Percentiles rank a stretch among this genome's conserved stretches.
These are phyloP conservation scores for Arctia plantaginis DNA, from an alignment of 2,888 invertebrate genomes.

Conservation along the genomic window DNA sequence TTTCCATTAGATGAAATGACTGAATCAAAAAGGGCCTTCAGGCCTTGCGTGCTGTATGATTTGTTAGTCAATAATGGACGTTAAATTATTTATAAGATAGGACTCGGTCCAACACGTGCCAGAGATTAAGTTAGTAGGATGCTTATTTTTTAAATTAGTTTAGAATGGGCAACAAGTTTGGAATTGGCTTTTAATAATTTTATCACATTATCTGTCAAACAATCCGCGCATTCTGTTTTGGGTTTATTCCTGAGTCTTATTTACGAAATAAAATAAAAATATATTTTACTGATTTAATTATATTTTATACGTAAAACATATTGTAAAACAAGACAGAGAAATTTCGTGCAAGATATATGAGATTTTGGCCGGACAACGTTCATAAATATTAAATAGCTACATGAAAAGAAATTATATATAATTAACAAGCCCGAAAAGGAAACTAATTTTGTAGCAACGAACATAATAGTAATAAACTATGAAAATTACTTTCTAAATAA, in stretches of 20 bases:
- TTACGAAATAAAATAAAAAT: too few species aligned
- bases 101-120: not conserved
- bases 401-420: conserved; percentile 45
- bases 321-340: not conserved
- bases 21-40: not conserved
- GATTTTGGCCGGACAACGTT: conserved; percentile 12
- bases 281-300: too few species aligned
- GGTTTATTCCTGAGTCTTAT: not conserved
- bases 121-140: not conserved
- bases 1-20: conserved; percentile 3
- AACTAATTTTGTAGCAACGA: not conserved
- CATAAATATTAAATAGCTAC: conserved; percentile 40
- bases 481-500: not conserved
- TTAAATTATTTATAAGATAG: not conserved
- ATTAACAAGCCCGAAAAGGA: conserved; percentile 12
- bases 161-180: not conserved
- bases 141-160: not conserved
- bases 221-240: not conserved
- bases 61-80: not conserved
- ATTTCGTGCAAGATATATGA: not conserved
- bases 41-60: not conserved
- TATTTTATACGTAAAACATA: not conserved
- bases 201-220: not conserved
- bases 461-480: not conserved
- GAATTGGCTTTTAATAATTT: not conserved